Evolutionary conservation across 2,888 invertebrate species (phyloP).

Genomic region (Ornithoptera alexandrae): DNA sequence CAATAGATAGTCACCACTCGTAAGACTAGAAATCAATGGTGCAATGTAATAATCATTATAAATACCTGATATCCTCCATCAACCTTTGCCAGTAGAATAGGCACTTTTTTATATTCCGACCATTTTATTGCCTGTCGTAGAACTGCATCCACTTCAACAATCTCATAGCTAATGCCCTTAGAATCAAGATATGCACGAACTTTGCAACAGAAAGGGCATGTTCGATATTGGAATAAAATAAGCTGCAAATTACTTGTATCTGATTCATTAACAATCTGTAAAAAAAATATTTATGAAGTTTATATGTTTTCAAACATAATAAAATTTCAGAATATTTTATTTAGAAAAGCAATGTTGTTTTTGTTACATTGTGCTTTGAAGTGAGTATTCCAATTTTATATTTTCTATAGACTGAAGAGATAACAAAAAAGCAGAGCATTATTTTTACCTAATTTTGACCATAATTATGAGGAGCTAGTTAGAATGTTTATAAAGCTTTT

Average conservation of each 20-base stretch:
- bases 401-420: too few species aligned
- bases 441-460: too few species aligned
- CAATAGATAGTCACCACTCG: too few species aligned
- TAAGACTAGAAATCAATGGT: too few species aligned
- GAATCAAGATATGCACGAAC: conserved; percentile 94
- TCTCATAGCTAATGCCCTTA: conserved; percentile 94
- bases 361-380: too few species aligned
- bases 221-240: conserved; percentile 96
- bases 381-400: too few species aligned
- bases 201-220: conserved; percentile 99
- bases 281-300: conserved; percentile 36
- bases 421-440: too few species aligned
- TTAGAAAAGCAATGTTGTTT: too few species aligned
- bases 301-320: neutral
- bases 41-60: too few species aligned
- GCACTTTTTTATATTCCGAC: conserved; percentile 97
- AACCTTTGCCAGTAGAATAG: conserved; percentile 89
- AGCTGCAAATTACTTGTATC: conserved; percentile 86
- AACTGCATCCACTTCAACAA: conserved; percentile 98
- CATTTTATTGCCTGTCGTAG: conserved; percentile 94
- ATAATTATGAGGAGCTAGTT: too few species aligned
- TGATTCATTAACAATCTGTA: conserved; percentile 82
- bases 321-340: neutral
- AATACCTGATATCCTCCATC: conserved; percentile 85
- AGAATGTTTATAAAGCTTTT: too few species aligned